Evolutionary conservation across 2,888 invertebrate species (phyloP), one percentile per base, ranked within the genome.

Genomic region (Drosophila paucipuncta): DNA sequence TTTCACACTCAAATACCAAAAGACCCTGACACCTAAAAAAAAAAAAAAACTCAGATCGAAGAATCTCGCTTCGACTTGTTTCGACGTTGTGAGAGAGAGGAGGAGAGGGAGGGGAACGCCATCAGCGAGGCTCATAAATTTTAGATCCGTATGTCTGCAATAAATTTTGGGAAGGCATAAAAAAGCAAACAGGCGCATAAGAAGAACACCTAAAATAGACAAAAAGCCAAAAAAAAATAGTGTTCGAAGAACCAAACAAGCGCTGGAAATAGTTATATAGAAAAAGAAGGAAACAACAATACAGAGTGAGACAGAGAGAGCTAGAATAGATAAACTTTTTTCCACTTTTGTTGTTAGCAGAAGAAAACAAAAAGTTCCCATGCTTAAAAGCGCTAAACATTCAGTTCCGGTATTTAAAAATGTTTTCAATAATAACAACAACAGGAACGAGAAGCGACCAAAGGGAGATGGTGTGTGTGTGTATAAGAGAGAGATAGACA

Each of bases 371-470:
- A 87, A 89, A 89, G 88, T 91, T 88, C 86, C 91, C 88, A 91
- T 90, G 90, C 91, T 91, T 87, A 84, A 91, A 91, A 91, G 85
- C 91, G 89, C 83, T 91, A 90, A 91, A 91, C 90, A 91, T 89
- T 82, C 89, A 91, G 91, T 91, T 91, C 91, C 91, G 91, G 91
- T 91, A 90, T 91, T 91, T 91, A 91, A 91, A 89, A 85, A 86
- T 91, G 86, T 88, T 91, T 88, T 83, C 87, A 82, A 86, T 89
- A 87, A 88, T 84, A 88, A 78, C 80, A 83, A 68, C 73, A 28
- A 39, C 59, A 63, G 67, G 58, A 67, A 64, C 53, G 71, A 41
- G 50, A 47, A 58, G 60, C 55, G 49, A 55, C 65, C 64, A 52
- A 50, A 54, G 60, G 50, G 58, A 59, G 63, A 60, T 53, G 50